These are phyloP conservation scores for Drosophila algonquin DNA, from an alignment of 2,888 invertebrate genomes.

Conservation along the genomic window DNA sequence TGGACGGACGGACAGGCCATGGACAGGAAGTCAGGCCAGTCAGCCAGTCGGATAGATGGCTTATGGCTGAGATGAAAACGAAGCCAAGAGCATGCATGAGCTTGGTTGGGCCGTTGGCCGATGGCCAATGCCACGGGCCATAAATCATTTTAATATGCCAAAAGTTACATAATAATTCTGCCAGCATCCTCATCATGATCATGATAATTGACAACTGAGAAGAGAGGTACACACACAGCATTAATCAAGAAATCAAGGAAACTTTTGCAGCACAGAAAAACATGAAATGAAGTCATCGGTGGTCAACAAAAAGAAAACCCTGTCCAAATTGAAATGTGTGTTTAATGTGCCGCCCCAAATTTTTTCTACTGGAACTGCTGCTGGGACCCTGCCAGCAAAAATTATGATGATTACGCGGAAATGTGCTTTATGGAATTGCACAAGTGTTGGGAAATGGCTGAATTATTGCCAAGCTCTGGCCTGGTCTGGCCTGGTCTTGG, in stretches of 20 bases:
- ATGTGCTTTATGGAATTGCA: conserved; percentile 73
- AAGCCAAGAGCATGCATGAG: conserved; percentile 61
- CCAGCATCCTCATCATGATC: conserved; percentile 47
- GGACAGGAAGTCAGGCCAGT: conserved; percentile 62
- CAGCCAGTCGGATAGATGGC: neutral
- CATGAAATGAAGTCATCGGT: conserved; percentile 66
- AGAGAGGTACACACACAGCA: conserved; percentile 38
- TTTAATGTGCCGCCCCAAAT: conserved; percentile 68
- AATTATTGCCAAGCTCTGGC: conserved; percentile 62
- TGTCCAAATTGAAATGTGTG: conserved; percentile 74
- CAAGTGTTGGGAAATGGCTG: conserved; percentile 60
- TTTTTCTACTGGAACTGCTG: conserved; percentile 20
- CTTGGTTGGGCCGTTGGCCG: conserved; percentile 35
- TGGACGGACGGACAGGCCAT: conserved; percentile 20
- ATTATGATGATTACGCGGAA: conserved; percentile 78
- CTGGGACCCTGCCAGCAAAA: conserved; percentile 40
- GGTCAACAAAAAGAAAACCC: conserved; percentile 31
- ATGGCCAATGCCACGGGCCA: conserved; percentile 75
- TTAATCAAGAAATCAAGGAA: conserved; percentile 67
- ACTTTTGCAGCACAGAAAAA: conserved; percentile 36
- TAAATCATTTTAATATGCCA: conserved; percentile 80
- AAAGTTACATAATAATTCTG: conserved; percentile 79
- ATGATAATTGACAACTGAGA: conserved; percentile 60
- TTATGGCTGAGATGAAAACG: conserved; percentile 52
- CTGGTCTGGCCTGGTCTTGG: conserved; percentile 16